Evolutionary conservation across 2,113 vertebrate genomes (phyloP), one percentile per base, ranked within the genome.

Genomic region (Burhinus oedicnemus): DNA sequence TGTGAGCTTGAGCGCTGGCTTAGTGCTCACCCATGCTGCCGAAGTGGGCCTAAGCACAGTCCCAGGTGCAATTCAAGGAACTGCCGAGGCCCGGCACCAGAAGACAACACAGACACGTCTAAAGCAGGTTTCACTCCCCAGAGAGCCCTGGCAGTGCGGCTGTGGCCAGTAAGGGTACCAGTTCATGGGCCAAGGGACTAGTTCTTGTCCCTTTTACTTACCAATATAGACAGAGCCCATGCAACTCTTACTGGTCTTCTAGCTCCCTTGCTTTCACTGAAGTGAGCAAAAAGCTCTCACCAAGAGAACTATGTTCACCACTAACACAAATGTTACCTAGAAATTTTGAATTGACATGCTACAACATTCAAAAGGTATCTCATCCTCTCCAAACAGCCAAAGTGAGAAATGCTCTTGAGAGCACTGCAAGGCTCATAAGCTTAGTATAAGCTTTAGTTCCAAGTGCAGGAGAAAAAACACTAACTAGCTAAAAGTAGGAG

Each of bases 131-230:
- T 83, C 16, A 11, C 30, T 79, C 23, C 25, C 55, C 2, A 47
- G 38, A 29, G 47, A 54, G 26, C 5, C 5, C 23, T 15, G 5
- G 6, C 26, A 27, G 23, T 47, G 40, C 4, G 0, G 36, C 6
- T 44, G 7, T 38, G 23, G 49, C 55, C 55, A 57, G 60, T 30
- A 6, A 36, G 9, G 42, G 32, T 44, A 68, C 32, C 47, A 55
- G n/a, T 68, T 34, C 42, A 15, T 19, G 4, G 45, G 22, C 45
- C 61, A 44, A 55, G 30, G 26, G 17, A 30, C 64, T 64, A 18
- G 27, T 40, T 47, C 29, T 45, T 45, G 44, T 21, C 58, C 34
- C 30, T 61, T 44, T 72, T 54, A 61, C 32, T 51, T 87, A 12
- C 36, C 60, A 25, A 9, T 32, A 65, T 3, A 64, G 21, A 23